These are phyloP conservation scores for Epinotia bilunana DNA, from an alignment of 2,888 invertebrate species.

Conservation along the genomic window DNA sequence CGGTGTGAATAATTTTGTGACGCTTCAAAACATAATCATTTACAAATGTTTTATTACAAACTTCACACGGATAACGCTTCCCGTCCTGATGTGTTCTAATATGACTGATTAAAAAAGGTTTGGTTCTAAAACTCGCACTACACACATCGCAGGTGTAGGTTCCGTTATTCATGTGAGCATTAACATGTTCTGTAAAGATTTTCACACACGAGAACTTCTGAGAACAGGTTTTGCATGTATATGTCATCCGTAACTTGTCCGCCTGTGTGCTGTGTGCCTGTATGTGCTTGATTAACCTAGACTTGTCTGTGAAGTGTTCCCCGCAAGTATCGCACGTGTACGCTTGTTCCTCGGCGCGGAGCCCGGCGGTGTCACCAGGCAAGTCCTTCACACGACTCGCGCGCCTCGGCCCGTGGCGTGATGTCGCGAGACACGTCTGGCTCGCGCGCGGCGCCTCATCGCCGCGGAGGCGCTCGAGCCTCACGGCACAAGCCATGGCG, in stretches of 20 bases:
- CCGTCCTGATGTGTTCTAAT: too few species aligned
- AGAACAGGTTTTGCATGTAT: too few species aligned
- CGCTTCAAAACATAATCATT: too few species aligned
- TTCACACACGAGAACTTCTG: too few species aligned
- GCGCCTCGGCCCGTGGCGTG: not conserved
- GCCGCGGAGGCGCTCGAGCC: too few species aligned
- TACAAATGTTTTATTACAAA: not conserved
- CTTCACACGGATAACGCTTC: not conserved
- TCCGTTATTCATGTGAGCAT: too few species aligned
- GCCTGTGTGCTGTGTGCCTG: not conserved
- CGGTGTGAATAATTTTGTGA: not conserved
- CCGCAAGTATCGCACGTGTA: not conserved
- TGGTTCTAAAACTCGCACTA: not conserved
- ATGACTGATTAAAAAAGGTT: not conserved
- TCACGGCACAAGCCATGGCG: too few species aligned
- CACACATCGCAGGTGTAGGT: not conserved
- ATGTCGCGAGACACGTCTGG: too few species aligned
- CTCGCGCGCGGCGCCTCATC: slow-evolving; percentile 2
- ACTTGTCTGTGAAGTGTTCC: not conserved
- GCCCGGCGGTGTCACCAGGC: not conserved
- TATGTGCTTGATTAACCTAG: not conserved
- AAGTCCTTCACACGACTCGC: not conserved
- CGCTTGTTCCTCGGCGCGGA: not conserved
- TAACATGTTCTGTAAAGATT: too few species aligned
- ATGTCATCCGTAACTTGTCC: too few species aligned